Conservation (phyloP, 2,888 invertebrate species). For the Drosophila kuntzei region DNA sequence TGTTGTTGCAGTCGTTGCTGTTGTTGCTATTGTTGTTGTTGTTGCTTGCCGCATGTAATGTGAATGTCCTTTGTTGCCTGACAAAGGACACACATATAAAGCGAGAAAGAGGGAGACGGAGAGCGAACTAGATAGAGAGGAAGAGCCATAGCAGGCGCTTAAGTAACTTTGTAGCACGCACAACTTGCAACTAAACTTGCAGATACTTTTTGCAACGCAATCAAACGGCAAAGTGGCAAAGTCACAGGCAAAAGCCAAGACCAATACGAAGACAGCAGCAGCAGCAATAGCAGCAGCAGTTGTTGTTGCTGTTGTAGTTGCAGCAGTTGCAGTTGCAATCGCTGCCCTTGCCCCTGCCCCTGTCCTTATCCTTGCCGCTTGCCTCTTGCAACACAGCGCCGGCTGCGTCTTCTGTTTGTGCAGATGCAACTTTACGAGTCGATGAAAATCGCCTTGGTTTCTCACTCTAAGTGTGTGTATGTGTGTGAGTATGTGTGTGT, state of each 20-base stretch:
- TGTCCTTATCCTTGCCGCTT: background rate
- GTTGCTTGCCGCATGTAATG: constrained; percentile 61
- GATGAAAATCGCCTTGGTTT: constrained; percentile 25
- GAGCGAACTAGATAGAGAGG: constrained; percentile 6
- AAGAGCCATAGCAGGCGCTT: constrained; percentile 17
- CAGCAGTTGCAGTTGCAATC: constrained; percentile 22
- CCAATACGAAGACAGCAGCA: constrained; percentile 33
- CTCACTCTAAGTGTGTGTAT: background rate
- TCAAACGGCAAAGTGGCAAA: constrained; percentile 63
- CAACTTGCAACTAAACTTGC: constrained; percentile 63
- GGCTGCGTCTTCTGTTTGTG: constrained; percentile 72
- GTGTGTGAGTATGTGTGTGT: constrained; percentile 2
- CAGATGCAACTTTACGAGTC: constrained; percentile 67
- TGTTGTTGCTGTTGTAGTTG: constrained; percentile 17
- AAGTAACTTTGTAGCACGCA: constrained; percentile 65
- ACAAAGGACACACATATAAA: constrained; percentile 68
- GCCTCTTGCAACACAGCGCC: constrained; percentile 37
- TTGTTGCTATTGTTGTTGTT: constrained; percentile 38
- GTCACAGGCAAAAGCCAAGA: constrained; percentile 49
- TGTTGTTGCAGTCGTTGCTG: constrained; percentile 30
- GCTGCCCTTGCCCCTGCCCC: background rate
- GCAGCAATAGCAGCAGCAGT: constrained; percentile 10
- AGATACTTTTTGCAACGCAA: constrained; percentile 43
- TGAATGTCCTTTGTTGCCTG: constrained; percentile 78
- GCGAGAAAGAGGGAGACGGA: background rate